These are phyloP conservation scores for Siniperca undulata DNA, from an alignment of 2,797 vertebrate genomes.

Conservation along the genomic window DNA sequence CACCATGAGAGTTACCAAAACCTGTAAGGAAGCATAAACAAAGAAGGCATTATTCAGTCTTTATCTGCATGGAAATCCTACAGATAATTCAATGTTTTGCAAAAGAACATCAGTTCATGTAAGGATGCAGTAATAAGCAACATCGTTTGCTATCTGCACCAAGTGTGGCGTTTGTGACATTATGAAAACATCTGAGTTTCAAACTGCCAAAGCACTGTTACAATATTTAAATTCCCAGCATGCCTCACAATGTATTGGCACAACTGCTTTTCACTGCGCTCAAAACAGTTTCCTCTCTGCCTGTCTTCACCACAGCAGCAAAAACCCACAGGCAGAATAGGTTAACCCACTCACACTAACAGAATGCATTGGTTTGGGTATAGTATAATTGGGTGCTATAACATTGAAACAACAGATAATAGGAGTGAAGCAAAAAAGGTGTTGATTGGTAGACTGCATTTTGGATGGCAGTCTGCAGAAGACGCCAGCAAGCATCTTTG, in stretches of 20 bases:
- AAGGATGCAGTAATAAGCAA: slow-evolving; percentile 11
- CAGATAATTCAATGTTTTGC: slow-evolving; percentile 39
- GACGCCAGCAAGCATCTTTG: slow-evolving; percentile 57
- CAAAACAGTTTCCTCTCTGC: slow-evolving; percentile 51
- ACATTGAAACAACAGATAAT: slow-evolving; percentile 39
- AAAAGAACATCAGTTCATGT: not conserved
- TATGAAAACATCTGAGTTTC: slow-evolving; percentile 56
- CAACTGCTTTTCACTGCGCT: slow-evolving; percentile 53
- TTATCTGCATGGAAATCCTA: slow-evolving; percentile 31
- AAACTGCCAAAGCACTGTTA: slow-evolving; percentile 57
- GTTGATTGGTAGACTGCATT: slow-evolving; percentile 30
- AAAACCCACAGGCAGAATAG: slow-evolving; percentile 53
- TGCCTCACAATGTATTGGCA: slow-evolving; percentile 57
- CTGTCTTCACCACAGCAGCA: slow-evolving; percentile 57
- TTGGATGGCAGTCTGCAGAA: slow-evolving; percentile 48
- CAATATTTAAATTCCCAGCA: slow-evolving; percentile 72
- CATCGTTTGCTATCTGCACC: slow-evolving; percentile 11
- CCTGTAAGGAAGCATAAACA: slow-evolving; percentile 76
- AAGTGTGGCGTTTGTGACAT: slow-evolving; percentile 34
- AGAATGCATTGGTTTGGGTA: slow-evolving; percentile 35
- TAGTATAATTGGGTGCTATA: slow-evolving; percentile 9
- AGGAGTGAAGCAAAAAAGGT: slow-evolving; percentile 23
- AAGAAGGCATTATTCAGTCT: slow-evolving; percentile 56
- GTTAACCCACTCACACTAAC: slow-evolving; percentile 44
- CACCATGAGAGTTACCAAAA: slow-evolving; percentile 65